Evolutionary conservation across 1,140 invertebrate genomes (phyloP).

Genomic region (Ceratoteleas bidentatus): DNA sequence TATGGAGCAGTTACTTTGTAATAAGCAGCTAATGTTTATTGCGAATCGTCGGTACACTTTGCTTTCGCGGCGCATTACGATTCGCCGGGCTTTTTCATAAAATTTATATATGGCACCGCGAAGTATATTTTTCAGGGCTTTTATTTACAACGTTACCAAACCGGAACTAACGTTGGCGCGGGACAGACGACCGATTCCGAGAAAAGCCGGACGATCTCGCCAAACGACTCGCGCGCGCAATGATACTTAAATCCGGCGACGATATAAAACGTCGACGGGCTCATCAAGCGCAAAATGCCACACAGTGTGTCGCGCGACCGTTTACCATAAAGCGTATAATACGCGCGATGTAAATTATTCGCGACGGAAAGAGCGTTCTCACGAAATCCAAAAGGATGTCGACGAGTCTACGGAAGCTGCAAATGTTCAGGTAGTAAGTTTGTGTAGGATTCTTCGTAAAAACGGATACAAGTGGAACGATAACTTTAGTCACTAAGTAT

Average conservation of each 20-base stretch:
- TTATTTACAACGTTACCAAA: slow-evolving; percentile 49
- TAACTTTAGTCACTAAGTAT: too few species aligned
- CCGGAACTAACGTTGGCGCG: slow-evolving; percentile 26
- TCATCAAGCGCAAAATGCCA: too few species aligned
- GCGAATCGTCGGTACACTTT: slow-evolving; percentile 46
- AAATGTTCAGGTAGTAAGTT: too few species aligned
- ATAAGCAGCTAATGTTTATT: slow-evolving; percentile 51
- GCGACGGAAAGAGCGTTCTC: too few species aligned
- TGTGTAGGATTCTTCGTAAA: too few species aligned
- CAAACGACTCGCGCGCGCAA: slow-evolving; percentile 36
- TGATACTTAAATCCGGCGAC: slow-evolving; percentile 66
- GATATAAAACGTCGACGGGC: slow-evolving; percentile 54
- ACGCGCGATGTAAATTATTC: too few species aligned
- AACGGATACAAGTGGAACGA: too few species aligned
- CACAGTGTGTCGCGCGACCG: too few species aligned
- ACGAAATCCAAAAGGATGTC: too few species aligned
- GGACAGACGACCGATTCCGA: slow-evolving; percentile 37
- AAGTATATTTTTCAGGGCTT: slow-evolving; percentile 36
- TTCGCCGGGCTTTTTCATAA: slow-evolving; percentile 38
- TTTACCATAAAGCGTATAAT: too few species aligned
- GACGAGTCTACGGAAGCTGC: too few species aligned
- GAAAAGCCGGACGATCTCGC: slow-evolving; percentile 37
- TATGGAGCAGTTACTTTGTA: slow-evolving; percentile 42
- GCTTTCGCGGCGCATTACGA: slow-evolving; percentile 38
- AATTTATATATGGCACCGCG: slow-evolving; percentile 39